These are phyloP conservation scores for Onchidella celtica DNA, from an alignment of 2,888 invertebrate genomes.

Conservation along the genomic window DNA sequence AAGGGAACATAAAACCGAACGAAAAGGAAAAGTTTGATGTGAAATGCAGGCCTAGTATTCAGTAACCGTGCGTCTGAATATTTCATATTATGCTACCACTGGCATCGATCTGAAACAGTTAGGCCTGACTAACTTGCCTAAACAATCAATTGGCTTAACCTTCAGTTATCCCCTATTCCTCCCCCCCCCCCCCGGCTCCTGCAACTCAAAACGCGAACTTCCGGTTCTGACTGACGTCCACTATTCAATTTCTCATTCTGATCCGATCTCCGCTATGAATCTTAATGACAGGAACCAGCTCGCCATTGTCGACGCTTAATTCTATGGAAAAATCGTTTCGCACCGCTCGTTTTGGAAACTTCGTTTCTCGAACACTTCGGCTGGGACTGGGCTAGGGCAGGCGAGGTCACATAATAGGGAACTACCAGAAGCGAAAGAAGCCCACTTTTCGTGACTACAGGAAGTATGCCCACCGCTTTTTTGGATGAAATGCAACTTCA, in stretches of 20 bases:
- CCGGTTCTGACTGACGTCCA: conserved; percentile 24
- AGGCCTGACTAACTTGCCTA: conserved; percentile 11
- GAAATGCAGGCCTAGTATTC: no score
- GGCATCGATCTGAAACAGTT: not conserved
- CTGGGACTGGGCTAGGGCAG: no score
- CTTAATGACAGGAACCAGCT: conserved; percentile 25
- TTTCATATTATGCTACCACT: not conserved
- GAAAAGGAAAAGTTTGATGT: no score
- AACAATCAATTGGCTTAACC: conserved; percentile 25
- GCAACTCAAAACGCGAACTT: conserved; percentile 35
- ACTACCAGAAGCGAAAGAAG: no score
- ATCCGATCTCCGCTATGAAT: conserved; percentile 5
- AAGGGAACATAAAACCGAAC: no score
- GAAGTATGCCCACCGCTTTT: no score
- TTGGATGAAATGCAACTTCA: no score
- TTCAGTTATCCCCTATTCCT: not conserved
- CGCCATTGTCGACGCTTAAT: not conserved
- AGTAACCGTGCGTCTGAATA: conserved; percentile 2
- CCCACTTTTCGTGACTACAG: no score
- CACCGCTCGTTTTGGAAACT: not conserved
- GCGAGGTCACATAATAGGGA: no score
- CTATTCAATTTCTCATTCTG: conserved; percentile 18
- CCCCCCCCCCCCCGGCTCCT: not conserved
- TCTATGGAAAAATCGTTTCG: conserved; percentile 5
- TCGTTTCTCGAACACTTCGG: not conserved